Evolutionary conservation across 2,113 vertebrate species (phyloP), one percentile per base, ranked within the genome.

Genomic region (Tragulus kanchil): DNA sequence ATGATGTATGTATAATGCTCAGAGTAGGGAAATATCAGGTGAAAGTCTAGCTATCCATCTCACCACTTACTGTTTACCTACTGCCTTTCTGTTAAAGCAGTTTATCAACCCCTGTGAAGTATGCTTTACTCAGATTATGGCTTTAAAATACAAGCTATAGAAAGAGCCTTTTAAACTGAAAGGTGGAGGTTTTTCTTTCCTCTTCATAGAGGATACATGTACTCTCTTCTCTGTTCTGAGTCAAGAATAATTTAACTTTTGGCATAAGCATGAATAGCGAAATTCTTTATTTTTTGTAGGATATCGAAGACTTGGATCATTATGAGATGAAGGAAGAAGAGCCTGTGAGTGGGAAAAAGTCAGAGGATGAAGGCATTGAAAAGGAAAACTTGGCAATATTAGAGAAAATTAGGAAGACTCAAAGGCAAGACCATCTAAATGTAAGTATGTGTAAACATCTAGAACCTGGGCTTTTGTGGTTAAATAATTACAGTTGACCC

Each of bases 301-400:
- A 99, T 98, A 99, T 99, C 31, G 99, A 99, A 98, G 99, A 99
- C 97, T 98, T 99, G 95, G 99, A 99, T 98, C 99, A 99, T 98
- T 99, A 99, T 96, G 99, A 99, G 94, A 99, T 99, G 99, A 99
- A 99, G 99, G 99, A 99, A 97, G 99, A 99, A 97, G 99, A 99
- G 92, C 99, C 99, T 6, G 98, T 98, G 85, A 99, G 99, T 85
- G 99, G 99, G 28, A 99, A 99, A 97, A 99, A 99, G 92, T 99
- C 99, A 3, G 99, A 99, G 97, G 99, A 99, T 87, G 99, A 99
- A 97, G 99, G 99, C 95, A 99, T 99, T 31, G 99, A 99, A 97
- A 99, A 99, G 97, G 99, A 99, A 97, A 99, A 99, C 95, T 98
- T 99, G 97, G 99, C 99, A 90, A 99, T 99, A 98, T 98, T 99